Evolutionary conservation across 2,113 vertebrate species (phyloP).

Genomic region (Leptosomus discolor): DNA sequence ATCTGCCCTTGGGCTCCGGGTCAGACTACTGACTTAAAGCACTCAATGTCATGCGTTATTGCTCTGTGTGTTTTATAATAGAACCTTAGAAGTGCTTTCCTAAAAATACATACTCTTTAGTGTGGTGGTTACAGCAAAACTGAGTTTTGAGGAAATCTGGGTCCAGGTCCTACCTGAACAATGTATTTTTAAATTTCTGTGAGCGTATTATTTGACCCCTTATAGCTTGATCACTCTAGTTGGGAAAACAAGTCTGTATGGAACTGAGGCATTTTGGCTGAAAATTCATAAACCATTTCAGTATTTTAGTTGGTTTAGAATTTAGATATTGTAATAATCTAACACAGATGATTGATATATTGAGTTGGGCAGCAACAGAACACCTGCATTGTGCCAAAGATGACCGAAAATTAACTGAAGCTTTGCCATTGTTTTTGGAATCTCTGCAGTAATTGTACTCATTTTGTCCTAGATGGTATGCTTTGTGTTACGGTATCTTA

Average conservation of each 20-base stretch:
- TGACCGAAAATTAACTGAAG: neutral
- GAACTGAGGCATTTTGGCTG: neutral
- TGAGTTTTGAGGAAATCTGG: neutral
- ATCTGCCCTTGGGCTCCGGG: neutral
- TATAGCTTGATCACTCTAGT: neutral
- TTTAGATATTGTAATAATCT: neutral
- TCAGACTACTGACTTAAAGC: neutral
- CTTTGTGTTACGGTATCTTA: neutral
- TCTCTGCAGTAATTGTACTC: neutral
- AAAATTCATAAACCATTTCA: neutral
- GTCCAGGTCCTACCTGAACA: neutral
- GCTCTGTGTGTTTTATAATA: neutral
- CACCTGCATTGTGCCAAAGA: neutral
- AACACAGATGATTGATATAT: neutral
- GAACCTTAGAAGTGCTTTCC: neutral
- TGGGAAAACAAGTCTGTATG: neutral
- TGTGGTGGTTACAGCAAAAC: neutral
- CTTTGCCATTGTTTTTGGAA: neutral
- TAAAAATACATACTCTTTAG: neutral
- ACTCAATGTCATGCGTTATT: neutral
- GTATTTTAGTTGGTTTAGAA: neutral
- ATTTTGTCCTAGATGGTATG: neutral
- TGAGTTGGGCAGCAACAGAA: neutral
- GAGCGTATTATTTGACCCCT: neutral
- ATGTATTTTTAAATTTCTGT: neutral